These are phyloP conservation scores for Hippopotamyrus pictus DNA, from an alignment of 2,797 vertebrate genomes.

Conservation along the genomic window DNA sequence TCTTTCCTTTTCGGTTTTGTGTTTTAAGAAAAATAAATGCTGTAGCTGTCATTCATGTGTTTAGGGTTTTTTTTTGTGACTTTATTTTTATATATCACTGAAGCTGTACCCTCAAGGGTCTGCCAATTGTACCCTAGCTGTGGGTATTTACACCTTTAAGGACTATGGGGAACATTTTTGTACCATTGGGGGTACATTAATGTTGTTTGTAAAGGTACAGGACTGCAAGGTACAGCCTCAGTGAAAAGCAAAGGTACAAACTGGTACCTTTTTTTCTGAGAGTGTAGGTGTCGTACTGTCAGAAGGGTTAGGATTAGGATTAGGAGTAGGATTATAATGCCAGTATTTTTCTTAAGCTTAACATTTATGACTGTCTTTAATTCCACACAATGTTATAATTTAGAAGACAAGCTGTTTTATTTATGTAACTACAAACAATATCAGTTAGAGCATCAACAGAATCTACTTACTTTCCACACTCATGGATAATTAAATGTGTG, in stretches of 20 bases:
- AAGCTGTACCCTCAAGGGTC: background rate
- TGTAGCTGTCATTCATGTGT: background rate
- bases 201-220: background rate
- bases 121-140: background rate
- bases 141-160: background rate
- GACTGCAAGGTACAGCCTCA: background rate
- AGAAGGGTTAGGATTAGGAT: background rate
- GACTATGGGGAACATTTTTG: background rate
- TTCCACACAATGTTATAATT: background rate
- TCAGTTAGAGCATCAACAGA: background rate
- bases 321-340: background rate
- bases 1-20: background rate
- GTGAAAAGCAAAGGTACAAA: background rate
- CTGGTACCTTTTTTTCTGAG: background rate
- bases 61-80: background rate
- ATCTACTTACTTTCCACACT: background rate
- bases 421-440: background rate
- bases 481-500: background rate
- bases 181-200: too few species aligned
- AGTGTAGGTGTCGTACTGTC: background rate
- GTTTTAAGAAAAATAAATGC: background rate
- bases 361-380: background rate
- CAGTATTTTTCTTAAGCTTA: background rate
- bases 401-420: background rate
- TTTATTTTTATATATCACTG: background rate